Evolutionary conservation across 2,797 vertebrate genomes (phyloP).

Genomic region (Artibeus lituratus): DNA sequence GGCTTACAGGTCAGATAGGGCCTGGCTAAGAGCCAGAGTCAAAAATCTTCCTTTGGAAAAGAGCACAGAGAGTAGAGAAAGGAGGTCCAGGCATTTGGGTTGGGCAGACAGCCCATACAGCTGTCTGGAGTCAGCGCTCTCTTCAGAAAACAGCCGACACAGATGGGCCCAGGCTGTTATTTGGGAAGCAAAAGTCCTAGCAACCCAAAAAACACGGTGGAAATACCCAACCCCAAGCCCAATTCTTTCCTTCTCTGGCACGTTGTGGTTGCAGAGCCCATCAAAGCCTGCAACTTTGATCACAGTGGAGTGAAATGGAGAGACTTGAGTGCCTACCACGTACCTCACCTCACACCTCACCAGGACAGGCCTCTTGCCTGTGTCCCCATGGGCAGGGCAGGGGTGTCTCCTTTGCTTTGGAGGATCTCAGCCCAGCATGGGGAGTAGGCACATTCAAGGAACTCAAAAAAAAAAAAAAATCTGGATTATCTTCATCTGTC

Average conservation of each 20-base stretch:
- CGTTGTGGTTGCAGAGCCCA: conserved; percentile 44
- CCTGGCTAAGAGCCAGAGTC: background rate
- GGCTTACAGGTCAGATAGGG: background rate
- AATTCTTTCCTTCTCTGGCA: background rate
- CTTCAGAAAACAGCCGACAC: conserved; percentile 56
- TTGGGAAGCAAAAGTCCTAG: conserved; percentile 81
- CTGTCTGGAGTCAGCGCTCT: conserved; percentile 65
- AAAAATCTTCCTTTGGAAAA: conserved; percentile 27
- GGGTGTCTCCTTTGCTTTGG: background rate
- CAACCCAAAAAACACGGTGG: conserved; percentile 75
- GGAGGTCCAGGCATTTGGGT: conserved; percentile 13
- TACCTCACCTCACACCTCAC: too few species aligned
- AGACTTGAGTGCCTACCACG: background rate
- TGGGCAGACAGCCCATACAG: background rate
- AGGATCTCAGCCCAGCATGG: background rate
- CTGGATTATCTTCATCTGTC: background rate
- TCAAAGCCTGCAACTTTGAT: conserved; percentile 43
- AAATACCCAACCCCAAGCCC: conserved; percentile 50
- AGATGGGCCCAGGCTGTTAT: conserved; percentile 77
- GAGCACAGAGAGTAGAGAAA: background rate
- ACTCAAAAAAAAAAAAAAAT: conserved; percentile 9
- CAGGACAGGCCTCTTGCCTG: background rate
- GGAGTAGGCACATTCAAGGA: background rate
- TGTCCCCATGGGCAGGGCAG: background rate
- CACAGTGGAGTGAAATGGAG: background rate